Evolutionary conservation across 2,797 vertebrate genomes (phyloP).

Genomic region (Aeoliscus strigatus): DNA sequence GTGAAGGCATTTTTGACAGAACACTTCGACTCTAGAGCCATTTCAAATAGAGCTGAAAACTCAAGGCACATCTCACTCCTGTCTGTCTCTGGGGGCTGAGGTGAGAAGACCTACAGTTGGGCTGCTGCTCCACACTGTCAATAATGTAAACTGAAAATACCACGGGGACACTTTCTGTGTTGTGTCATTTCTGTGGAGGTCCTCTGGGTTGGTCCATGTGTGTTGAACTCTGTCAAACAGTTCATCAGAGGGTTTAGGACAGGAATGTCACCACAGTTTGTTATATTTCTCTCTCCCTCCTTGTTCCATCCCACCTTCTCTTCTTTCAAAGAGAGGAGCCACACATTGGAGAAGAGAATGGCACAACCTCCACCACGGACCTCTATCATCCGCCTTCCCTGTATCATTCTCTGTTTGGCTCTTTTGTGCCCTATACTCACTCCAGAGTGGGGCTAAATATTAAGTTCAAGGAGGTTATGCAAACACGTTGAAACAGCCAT

Average conservation of each 20-base stretch:
- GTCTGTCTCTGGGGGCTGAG: no score
- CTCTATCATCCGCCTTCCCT: constrained; percentile 43
- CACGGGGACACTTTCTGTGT: constrained; percentile 26
- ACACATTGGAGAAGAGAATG: constrained; percentile 22
- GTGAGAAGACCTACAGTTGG: no score
- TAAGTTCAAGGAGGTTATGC: constrained; percentile 77
- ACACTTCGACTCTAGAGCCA: no score
- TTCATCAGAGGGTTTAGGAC: constrained; percentile 29
- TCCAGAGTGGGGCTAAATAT: constrained; percentile 69
- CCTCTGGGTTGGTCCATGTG: neutral
- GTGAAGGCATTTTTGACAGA: no score
- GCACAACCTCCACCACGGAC: constrained; percentile 45
- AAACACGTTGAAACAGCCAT: constrained; percentile 76
- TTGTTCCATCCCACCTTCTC: no score
- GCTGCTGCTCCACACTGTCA: constrained; percentile 8
- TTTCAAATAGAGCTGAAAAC: no score
- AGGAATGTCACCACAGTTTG: constrained; percentile 18
- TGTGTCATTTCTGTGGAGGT: constrained; percentile 33
- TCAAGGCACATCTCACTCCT: no score
- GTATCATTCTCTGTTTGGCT: constrained; percentile 55
- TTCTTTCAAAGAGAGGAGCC: no score
- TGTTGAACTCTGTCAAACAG: constrained; percentile 21
- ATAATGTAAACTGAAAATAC: constrained; percentile 35
- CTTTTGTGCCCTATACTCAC: constrained; percentile 52
- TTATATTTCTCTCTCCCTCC: constrained; percentile 15